phyloP scores from a whole-genome alignment of 2,113 vertebrate genomes.

The Serilophus lunatus region DNA sequence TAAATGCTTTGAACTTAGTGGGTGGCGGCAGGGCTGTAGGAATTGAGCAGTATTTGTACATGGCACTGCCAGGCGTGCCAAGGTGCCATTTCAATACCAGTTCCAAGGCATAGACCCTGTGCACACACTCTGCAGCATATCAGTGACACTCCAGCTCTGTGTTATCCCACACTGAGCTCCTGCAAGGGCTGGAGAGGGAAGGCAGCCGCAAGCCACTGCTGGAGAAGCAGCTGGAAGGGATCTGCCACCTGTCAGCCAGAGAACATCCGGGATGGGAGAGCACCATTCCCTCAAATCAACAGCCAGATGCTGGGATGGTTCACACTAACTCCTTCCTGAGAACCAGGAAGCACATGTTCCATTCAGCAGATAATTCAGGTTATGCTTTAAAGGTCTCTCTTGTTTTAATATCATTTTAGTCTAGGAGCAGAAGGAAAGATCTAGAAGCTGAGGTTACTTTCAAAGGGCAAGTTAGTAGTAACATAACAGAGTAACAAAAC shows the following conservation, averaged over 20 bases:
- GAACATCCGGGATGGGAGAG: not conserved
- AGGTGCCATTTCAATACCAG: not conserved
- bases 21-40: not conserved
- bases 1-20: not conserved
- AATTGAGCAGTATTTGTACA: fast-evolving
- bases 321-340: not conserved
- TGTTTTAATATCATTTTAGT: not conserved
- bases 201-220: not conserved
- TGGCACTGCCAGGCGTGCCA: not conserved
- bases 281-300: not conserved
- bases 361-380: not conserved
- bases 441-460: not conserved
- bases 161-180: not conserved
- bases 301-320: not conserved
- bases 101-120: not conserved
- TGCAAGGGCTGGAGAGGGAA: not conserved
- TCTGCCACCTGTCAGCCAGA: not conserved
- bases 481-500: not conserved
- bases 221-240: not conserved
- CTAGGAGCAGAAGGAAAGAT: not conserved
- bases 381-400: not conserved
- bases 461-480: not conserved
- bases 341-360: not conserved
- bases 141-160: not conserved
- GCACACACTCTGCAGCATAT: not conserved